Percentiles rank a stretch among this genome's conserved stretches.
Evolutionary conservation across 2,888 invertebrate species (phyloP).

Genomic region (Crematogaster levior): DNA sequence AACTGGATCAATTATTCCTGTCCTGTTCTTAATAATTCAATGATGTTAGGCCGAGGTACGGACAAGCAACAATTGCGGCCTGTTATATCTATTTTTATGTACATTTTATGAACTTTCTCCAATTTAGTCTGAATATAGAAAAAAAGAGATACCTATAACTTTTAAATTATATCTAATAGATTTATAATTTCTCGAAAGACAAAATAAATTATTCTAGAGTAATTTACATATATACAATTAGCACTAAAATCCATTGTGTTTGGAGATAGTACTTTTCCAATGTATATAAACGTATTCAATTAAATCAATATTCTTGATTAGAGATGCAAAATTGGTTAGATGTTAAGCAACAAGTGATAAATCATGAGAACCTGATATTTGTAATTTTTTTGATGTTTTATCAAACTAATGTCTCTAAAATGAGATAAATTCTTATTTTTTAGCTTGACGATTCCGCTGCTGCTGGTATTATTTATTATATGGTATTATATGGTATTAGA

Average conservation of each 20-base stretch:
- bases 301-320: background rate
- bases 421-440: background rate
- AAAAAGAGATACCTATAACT: background rate
- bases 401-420: constrained; percentile 1
- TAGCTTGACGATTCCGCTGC: background rate
- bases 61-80: background rate
- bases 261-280: background rate
- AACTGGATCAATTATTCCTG: constrained; percentile 65
- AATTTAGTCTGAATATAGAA: background rate
- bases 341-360: constrained; percentile 38
- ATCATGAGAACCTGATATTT: background rate
- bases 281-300: background rate
- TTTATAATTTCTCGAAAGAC: background rate
- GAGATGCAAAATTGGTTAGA: background rate
- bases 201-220: background rate
- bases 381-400: background rate
- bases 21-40: constrained; percentile 65
- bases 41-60: constrained; percentile 17
- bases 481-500: too few species aligned
- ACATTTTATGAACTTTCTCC: background rate
- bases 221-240: background rate
- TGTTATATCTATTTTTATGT: constrained; percentile 8
- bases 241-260: background rate
- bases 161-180: background rate
- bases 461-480: background rate